Percentiles rank a stretch among this genome's conserved stretches.
These are phyloP conservation scores for Nerophis ophidion DNA, from an alignment of 2,113 vertebrate species.

Conservation along the genomic window DNA sequence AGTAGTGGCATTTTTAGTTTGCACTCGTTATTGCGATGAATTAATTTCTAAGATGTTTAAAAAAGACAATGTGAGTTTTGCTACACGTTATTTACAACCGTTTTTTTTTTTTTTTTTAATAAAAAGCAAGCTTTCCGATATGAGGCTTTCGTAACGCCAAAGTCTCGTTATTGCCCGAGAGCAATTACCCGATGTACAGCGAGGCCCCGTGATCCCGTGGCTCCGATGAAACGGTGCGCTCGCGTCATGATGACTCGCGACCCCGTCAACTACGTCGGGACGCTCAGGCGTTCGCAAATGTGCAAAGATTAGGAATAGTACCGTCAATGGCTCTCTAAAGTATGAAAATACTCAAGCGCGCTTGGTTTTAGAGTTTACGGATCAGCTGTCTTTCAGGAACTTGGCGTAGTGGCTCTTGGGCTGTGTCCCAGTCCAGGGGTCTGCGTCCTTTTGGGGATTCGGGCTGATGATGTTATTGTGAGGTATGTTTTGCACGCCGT, in stretches of 20 bases:
- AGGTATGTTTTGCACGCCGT: no score
- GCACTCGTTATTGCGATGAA: conserved; percentile 99
- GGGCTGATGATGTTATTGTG: no score
- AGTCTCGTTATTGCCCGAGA: conserved; percentile 3
- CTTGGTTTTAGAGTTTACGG: not conserved
- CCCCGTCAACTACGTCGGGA: not conserved
- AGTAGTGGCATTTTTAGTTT: conserved; percentile 81
- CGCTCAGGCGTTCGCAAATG: not conserved
- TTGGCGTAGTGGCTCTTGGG: not conserved
- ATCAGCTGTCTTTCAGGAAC: not conserved
- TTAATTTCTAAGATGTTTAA: conserved; percentile 95
- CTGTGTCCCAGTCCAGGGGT: not conserved
- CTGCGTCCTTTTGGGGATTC: not conserved
- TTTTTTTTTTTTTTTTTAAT: conserved; percentile 68
- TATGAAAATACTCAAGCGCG: no score
- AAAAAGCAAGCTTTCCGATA: conserved; percentile 95
- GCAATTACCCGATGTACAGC: conserved; percentile 8
- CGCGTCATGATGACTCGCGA: conserved; percentile 17
- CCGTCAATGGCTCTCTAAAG: not conserved
- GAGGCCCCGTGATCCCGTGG: conserved; percentile 7
- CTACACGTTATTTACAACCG: conserved; percentile 91
- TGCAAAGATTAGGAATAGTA: conserved; percentile 16
- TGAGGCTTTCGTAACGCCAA: conserved; percentile 29
- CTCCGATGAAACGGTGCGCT: conserved; percentile 26
- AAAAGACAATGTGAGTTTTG: conserved; percentile 89